Evolutionary conservation across 1,140 invertebrate species (phyloP), one percentile per base, ranked within the genome.

Genomic region (Thaumetopoea pityocampa): DNA sequence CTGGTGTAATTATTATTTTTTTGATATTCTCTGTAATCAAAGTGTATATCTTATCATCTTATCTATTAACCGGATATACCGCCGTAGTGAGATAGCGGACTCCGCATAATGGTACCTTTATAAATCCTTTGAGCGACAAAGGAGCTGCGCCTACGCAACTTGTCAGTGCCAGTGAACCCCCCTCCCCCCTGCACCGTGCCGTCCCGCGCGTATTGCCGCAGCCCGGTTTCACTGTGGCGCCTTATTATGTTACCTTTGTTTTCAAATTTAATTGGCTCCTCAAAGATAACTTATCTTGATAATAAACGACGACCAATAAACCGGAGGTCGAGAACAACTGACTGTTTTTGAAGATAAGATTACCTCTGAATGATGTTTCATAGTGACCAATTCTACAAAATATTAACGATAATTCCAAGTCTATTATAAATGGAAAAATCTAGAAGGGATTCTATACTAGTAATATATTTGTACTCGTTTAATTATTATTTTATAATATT

Each of bases 201-300:
- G 24, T 43, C 17, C 26, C 38, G 6, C 42, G n/a, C 22, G 3
- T 32, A 15, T 16, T 28, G n/a, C 27, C 18, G 29, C 41, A 17
- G 12, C 24, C 47, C 47, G 33, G 43, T 53, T 60, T 67, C 49
- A 65, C 67, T 73, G 41, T 72, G 76, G 79, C 79, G 76, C 79
- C 73, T 80, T 83, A 80, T 80, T 80, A 79, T 77, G 76, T 79
- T 80, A 80, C 73, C 76, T 79, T 83, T 83, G 79, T 83, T 83
- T 83, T 83, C 71, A 83, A 83, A 83, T 83, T 80, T 83, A 83
- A 83, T 83, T 83, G 79, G 79, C 72, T 70, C 58, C 71, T 74
- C 66, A 61, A 42, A 83, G 79, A 83, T 83, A 83, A 73, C 52
- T 67, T 83, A 83, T 83, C 79, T 78, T 80, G 76, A 83, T 83